Evolutionary conservation across 2,113 vertebrate species (phyloP).

Genomic region (Osmerus mordax): DNA sequence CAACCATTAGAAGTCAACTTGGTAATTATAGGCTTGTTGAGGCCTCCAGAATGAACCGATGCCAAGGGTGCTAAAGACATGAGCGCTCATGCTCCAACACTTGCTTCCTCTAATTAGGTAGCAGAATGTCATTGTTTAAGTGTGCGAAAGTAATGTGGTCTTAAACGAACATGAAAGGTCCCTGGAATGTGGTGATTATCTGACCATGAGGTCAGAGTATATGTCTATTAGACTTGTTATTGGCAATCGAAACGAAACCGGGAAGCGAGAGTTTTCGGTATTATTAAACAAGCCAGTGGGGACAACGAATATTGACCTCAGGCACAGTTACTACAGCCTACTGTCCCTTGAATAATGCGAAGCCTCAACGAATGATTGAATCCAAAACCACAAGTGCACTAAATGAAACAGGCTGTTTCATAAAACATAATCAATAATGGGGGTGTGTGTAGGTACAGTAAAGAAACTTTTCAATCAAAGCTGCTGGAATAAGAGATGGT

Average conservation of each 20-base stretch:
- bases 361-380: neutral
- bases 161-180: neutral
- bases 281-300: too few relatives aligned
- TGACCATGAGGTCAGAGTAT: neutral
- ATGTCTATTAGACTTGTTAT: too few relatives aligned
- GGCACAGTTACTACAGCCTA: too few relatives aligned
- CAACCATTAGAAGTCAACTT: slow-evolving; percentile 14
- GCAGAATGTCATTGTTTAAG: slow-evolving; percentile 6
- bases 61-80: slow-evolving; percentile 15
- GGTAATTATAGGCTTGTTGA: slow-evolving; percentile 21
- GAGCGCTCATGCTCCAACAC: neutral
- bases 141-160: neutral
- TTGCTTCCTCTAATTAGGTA: slow-evolving; percentile 20
- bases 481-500: slow-evolving; percentile 13
- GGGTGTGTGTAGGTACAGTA: neutral
- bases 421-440: neutral
- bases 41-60: neutral
- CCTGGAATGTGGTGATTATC: neutral
- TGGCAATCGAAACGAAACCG: too few relatives aligned
- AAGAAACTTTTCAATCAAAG: slow-evolving; percentile 19
- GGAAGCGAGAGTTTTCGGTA: too few relatives aligned
- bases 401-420: neutral
- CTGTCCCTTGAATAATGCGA: too few relatives aligned
- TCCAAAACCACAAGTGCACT: neutral
- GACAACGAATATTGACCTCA: too few relatives aligned